Conservation (phyloP, 2,888 invertebrate species). For the Emmelina monodactyla region DNA sequence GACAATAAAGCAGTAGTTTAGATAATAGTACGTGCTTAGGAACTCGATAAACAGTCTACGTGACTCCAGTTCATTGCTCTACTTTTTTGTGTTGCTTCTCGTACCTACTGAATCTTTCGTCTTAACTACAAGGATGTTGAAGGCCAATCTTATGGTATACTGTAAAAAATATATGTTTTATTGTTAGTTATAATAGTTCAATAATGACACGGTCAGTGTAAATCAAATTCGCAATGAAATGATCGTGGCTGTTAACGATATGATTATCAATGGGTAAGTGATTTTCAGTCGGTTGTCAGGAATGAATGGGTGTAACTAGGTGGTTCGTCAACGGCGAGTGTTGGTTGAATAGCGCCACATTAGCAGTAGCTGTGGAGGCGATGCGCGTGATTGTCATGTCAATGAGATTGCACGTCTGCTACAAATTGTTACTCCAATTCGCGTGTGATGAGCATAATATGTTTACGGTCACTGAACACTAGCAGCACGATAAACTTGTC, state of each 20-base stretch:
- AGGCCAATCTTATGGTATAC: background rate
- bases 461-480: too few relatives aligned
- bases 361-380: conserved; percentile 47
- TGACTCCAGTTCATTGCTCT: conserved; percentile 61
- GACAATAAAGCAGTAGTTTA: conserved; percentile 65
- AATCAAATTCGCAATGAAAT: too few relatives aligned
- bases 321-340: conserved; percentile 32
- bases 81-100: conserved; percentile 46
- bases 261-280: too few relatives aligned
- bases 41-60: conserved; percentile 53
- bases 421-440: conserved; percentile 57
- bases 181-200: too few relatives aligned
- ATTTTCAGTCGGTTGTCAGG: conserved; percentile 22
- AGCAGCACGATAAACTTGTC: too few relatives aligned
- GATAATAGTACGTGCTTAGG: conserved; percentile 53
- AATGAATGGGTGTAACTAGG: conserved; percentile 37
- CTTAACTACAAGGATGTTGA: conserved; percentile 12
- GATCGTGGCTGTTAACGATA: too few relatives aligned
- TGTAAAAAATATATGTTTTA: too few relatives aligned
- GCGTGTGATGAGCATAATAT: conserved; percentile 41
- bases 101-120: conserved; percentile 15
- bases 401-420: conserved; percentile 48
- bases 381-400: conserved; percentile 55
- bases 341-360: conserved; percentile 50
- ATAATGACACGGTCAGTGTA: too few relatives aligned